These are phyloP conservation scores for Prionace glauca DNA, from an alignment of 2,797 vertebrate genomes.

Conservation along the genomic window DNA sequence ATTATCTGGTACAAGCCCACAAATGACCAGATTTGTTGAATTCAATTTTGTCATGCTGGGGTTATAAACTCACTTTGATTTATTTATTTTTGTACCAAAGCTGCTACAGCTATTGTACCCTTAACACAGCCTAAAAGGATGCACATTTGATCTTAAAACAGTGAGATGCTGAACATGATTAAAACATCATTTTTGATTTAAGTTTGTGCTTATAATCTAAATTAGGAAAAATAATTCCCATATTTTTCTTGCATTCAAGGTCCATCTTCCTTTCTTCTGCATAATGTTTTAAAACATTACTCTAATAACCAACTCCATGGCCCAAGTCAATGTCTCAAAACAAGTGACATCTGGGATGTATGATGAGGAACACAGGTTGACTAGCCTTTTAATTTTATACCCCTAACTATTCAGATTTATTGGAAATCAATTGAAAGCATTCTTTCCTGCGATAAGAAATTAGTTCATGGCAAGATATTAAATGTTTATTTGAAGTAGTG, in stretches of 20 bases:
- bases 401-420: background rate
- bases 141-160: background rate
- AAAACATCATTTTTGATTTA: background rate
- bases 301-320: background rate
- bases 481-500: background rate
- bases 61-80: background rate
- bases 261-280: background rate
- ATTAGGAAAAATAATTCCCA: background rate
- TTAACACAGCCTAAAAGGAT: background rate
- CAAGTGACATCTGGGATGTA: background rate
- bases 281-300: background rate
- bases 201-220: background rate
- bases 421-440: background rate
- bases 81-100: background rate
- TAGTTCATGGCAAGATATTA: background rate
- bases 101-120: background rate
- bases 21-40: background rate
- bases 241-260: background rate
- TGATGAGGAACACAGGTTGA: background rate
- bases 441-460: background rate
- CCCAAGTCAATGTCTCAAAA: background rate
- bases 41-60: background rate
- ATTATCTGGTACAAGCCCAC: background rate
- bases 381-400: background rate
- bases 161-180: background rate